Percentiles rank a stretch among this genome's conserved stretches.
These are phyloP conservation scores for Calliphora vomitoria DNA, from an alignment of 2,888 invertebrate genomes.

Conservation along the genomic window DNA sequence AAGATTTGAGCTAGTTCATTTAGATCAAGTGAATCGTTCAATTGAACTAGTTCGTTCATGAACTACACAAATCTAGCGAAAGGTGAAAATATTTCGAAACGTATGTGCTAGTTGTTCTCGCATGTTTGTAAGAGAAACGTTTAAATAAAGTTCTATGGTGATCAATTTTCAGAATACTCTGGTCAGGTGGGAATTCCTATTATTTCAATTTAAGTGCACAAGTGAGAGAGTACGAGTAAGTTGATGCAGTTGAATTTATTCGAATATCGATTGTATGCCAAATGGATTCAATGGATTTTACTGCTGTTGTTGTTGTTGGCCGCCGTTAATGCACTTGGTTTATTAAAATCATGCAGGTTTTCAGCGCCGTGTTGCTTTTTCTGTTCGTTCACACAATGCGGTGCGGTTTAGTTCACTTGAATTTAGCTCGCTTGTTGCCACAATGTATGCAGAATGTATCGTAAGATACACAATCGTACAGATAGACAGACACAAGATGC, in stretches of 20 bases:
- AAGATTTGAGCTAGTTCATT: too few species aligned
- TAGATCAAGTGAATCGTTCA: too few species aligned
- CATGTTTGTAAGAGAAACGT: too few species aligned
- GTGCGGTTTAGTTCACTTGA: conserved; percentile 42
- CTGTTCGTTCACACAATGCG: conserved; percentile 51
- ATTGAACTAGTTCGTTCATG: too few species aligned
- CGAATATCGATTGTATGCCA: conserved; percentile 33
- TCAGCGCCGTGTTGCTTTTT: conserved; percentile 24
- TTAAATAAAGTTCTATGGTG: too few species aligned
- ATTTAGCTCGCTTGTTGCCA: conserved; percentile 39
- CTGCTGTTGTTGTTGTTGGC: conserved; percentile 16
- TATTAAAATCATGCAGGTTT: conserved; percentile 66
- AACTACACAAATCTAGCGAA: too few species aligned
- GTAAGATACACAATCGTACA: conserved; percentile 12
- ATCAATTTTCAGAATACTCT: too few species aligned
- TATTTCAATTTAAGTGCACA: neutral
- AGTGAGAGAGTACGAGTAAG: neutral
- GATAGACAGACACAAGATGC: conserved; percentile 14
- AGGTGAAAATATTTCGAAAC: too few species aligned
- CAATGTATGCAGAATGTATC: conserved; percentile 35
- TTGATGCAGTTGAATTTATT: neutral
- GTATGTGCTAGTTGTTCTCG: too few species aligned
- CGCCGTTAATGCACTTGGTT: conserved; percentile 64
- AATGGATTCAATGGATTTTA: conserved; percentile 27
- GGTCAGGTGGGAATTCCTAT: too few species aligned